Evolutionary conservation across 2,797 vertebrate species (phyloP).

Genomic region (Sebastiscus albofasciatus): DNA sequence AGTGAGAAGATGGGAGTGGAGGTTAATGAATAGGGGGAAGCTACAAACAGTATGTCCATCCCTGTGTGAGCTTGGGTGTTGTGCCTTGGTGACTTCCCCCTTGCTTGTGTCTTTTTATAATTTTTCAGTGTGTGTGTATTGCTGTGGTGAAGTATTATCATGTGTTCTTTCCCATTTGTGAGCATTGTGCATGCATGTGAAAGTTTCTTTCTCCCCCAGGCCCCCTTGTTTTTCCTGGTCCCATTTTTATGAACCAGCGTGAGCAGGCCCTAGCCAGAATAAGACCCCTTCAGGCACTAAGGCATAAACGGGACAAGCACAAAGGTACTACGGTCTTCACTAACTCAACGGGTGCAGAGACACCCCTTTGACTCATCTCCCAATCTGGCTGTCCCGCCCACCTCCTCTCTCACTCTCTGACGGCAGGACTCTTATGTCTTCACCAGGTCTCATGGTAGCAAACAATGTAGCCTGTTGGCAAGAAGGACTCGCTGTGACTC

Average conservation of each 20-base stretch:
- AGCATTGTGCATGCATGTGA: constrained; percentile 98
- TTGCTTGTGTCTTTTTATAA: constrained; percentile 63
- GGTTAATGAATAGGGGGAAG: constrained; percentile 6
- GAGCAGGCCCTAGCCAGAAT: constrained; percentile 99
- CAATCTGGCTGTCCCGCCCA: constrained; percentile 77
- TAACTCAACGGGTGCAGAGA: constrained; percentile 86
- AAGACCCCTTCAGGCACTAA: constrained; percentile 99
- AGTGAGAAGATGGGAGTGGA: constrained; percentile 8
- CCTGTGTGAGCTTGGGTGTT: constrained; percentile 67
- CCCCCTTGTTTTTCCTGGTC: constrained; percentile 98
- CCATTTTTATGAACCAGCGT: constrained; percentile 99
- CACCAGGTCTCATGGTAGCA: constrained; percentile 54
- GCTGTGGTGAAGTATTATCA: constrained; percentile 84
- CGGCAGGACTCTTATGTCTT: constrained; percentile 56
- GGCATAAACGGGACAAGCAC: constrained; percentile 99
- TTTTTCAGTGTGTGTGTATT: constrained; percentile 64
- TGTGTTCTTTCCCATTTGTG: constrained; percentile 89
- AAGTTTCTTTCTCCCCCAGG: constrained; percentile 99
- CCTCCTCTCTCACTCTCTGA: constrained; percentile 81
- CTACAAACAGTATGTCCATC: constrained; percentile 23
- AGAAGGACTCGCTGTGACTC: constrained; percentile 41
- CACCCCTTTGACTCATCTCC: constrained; percentile 80
- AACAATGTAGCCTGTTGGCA: constrained; percentile 46
- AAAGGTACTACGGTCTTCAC: constrained; percentile 99
- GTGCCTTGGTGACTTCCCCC: constrained; percentile 70